phyloP scores from a whole-genome alignment of 2,888 invertebrate genomes.

The Synanthedon myopaeformis region DNA sequence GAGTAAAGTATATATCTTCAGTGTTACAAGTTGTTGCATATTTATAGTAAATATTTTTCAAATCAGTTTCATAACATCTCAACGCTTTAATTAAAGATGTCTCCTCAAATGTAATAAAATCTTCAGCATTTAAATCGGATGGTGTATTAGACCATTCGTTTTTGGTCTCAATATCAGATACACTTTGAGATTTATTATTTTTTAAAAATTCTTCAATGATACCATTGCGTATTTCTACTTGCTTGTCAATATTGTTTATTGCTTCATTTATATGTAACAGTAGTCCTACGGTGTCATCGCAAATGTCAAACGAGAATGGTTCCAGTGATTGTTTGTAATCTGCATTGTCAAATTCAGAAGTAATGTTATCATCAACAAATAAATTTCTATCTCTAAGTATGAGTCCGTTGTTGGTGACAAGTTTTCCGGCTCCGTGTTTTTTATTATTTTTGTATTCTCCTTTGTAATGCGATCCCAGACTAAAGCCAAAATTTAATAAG shows the following conservation, averaged over 20 bases:
- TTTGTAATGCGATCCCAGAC: slow-evolving; percentile 65
- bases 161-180: slow-evolving; percentile 4
- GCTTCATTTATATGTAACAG: slow-evolving; percentile 52
- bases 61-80: slow-evolving; percentile 49
- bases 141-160: slow-evolving; percentile 8
- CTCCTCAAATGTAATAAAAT: slow-evolving; percentile 50
- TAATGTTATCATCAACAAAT: slow-evolving; percentile 64
- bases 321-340: slow-evolving; percentile 18
- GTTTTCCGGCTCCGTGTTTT: slow-evolving; percentile 68
- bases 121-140: slow-evolving; percentile 15
- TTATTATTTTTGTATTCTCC: slow-evolving; percentile 68
- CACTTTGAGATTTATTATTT: slow-evolving; percentile 23
- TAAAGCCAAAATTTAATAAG: slow-evolving; percentile 54
- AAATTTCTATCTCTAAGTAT: slow-evolving; percentile 56
- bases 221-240: slow-evolving; percentile 25
- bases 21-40: slow-evolving; percentile 62
- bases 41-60: slow-evolving; percentile 60
- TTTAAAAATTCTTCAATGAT: slow-evolving; percentile 39
- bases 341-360: slow-evolving; percentile 14
- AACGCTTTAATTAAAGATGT: slow-evolving; percentile 53
- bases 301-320: slow-evolving; percentile 34
- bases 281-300: slow-evolving; percentile 50
- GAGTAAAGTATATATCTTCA: slow-evolving; percentile 39
- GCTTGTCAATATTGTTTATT: slow-evolving; percentile 39
- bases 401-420: slow-evolving; percentile 69